These are phyloP conservation scores for Osedax fenrisi DNA, from an alignment of 2,888 invertebrate genomes.

Conservation along the genomic window DNA sequence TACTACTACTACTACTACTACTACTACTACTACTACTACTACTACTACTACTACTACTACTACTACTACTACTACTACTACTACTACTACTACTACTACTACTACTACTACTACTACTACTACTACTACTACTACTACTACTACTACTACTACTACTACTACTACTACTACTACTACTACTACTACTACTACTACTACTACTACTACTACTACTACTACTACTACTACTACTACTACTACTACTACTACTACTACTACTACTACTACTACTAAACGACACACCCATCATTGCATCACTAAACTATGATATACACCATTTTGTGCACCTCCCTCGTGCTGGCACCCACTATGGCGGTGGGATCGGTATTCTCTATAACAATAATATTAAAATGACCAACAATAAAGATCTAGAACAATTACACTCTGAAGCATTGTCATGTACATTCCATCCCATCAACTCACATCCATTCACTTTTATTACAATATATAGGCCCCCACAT, in stretches of 20 bases:
- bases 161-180: constrained; percentile 4
- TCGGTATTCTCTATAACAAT: no score
- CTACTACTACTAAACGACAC: no score
- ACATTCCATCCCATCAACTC: no score
- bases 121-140: neutral
- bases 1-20: neutral
- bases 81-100: constrained; percentile 6
- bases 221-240: constrained; percentile 12
- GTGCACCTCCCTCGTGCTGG: no score
- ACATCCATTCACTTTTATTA: no score
- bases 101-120: constrained; percentile 5
- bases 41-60: neutral
- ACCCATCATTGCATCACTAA: neutral
- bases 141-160: constrained; percentile 6
- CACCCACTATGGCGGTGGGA: no score
- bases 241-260: constrained; percentile 4
- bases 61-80: constrained; percentile 17
- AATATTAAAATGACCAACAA: no score
- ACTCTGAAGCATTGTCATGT: no score
- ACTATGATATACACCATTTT: no score
- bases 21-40: neutral
- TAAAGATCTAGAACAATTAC: no score
- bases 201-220: constrained; percentile 12
- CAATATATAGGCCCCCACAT: no score
- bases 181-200: constrained; percentile 12